Percentiles rank a stretch among this genome's conserved stretches.
Evolutionary conservation across 2,797 vertebrate species (phyloP).

Genomic region (Myotis findleyi): DNA sequence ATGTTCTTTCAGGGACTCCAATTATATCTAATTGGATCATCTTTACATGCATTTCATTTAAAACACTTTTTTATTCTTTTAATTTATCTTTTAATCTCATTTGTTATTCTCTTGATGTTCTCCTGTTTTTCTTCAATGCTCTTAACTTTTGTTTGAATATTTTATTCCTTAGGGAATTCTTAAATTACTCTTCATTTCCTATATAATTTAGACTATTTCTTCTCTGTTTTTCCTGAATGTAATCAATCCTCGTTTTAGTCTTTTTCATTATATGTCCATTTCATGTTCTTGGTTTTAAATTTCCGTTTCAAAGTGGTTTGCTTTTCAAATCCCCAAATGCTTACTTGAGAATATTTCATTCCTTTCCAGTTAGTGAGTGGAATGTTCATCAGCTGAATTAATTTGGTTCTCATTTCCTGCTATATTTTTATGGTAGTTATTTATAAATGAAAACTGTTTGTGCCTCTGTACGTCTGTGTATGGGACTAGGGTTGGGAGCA

Average conservation of each 20-base stretch:
- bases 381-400: conserved; percentile 15
- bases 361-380: neutral
- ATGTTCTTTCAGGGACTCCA: neutral
- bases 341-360: conserved; percentile 46
- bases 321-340: conserved; percentile 18
- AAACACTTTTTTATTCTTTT: conserved; percentile 23
- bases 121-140: neutral
- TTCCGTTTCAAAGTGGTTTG: neutral
- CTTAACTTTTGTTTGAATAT: neutral
- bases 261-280: neutral
- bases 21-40: neutral
- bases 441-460: neutral
- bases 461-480: neutral
- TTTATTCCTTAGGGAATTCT: conserved; percentile 40
- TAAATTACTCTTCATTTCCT: conserved; percentile 22
- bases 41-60: neutral
- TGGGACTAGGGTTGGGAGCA: neutral
- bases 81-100: neutral
- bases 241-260: neutral
- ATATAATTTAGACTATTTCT: conserved; percentile 21
- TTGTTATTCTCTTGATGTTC: neutral
- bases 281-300: conserved; percentile 19
- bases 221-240: neutral
- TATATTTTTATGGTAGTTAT: neutral
- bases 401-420: conserved; percentile 35